These are phyloP conservation scores for Cryptophagus acutangulus DNA, from an alignment of 2,888 invertebrate species.

Conservation along the genomic window DNA sequence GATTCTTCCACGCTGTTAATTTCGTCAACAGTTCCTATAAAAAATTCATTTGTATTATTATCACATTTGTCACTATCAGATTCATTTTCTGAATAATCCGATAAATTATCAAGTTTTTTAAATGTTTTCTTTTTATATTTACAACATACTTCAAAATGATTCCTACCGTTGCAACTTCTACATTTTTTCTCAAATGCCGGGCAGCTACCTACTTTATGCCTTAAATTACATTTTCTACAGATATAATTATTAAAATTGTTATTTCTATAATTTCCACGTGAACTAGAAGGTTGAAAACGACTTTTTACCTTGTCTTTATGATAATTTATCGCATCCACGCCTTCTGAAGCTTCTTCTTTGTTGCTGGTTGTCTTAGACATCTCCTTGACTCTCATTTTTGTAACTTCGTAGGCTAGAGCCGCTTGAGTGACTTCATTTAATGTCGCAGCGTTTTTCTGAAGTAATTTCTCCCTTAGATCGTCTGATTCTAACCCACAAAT, in stretches of 20 bases:
- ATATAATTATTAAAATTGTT: background rate
- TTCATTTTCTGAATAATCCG: no score
- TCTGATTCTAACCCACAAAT: background rate
- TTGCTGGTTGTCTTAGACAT: no score
- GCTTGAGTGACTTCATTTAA: constrained; percentile 1
- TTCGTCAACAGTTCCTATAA: no score
- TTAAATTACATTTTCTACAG: background rate
- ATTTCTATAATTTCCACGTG: background rate
- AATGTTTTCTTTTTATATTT: no score
- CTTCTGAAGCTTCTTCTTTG: no score
- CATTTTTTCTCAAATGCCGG: constrained; percentile 3
- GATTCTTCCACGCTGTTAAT: no score
- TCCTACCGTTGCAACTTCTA: background rate
- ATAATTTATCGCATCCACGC: no score
- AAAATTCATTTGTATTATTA: no score
- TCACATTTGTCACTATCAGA: no score
- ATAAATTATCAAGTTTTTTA: no score
- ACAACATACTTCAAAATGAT: constrained; percentile 4
- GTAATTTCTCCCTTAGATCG: background rate
- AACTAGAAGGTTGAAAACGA: background rate
- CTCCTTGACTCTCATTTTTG: background rate
- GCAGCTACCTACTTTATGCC: background rate
- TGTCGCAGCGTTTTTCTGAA: background rate
- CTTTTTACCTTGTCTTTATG: background rate
- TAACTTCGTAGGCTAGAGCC: constrained; percentile 4